Conservation (phyloP, 2,113 vertebrate genomes). For the Eulemur macaco region DNA sequence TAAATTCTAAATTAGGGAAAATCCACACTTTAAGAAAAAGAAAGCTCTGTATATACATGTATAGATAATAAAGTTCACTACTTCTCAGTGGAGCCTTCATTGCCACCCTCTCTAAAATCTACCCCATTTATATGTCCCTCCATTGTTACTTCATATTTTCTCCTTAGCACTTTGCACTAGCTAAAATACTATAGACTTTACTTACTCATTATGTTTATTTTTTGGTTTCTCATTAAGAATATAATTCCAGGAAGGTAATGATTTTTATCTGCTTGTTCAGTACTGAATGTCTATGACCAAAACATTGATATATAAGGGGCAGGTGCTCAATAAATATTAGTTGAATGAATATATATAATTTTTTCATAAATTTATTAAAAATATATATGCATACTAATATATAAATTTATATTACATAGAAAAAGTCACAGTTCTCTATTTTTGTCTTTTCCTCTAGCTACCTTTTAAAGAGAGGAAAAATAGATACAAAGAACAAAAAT, state of each 20-base stretch:
- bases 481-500: background rate
- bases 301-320: background rate
- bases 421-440: background rate
- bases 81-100: background rate
- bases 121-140: background rate
- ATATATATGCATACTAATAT: background rate
- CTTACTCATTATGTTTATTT: background rate
- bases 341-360: background rate
- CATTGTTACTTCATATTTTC: background rate
- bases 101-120: background rate
- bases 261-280: background rate
- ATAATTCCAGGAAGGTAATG: background rate
- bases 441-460: background rate
- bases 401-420: background rate
- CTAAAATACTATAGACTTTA: background rate
- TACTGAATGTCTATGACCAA: background rate
- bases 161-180: background rate
- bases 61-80: background rate
- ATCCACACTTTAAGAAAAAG: background rate
- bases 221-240: background rate
- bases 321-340: background rate
- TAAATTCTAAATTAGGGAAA: background rate
- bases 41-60: background rate
- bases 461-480: background rate
- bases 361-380: background rate